These are phyloP conservation scores for Tetramorium bicarinatum DNA, from an alignment of 2,888 invertebrate species.

Conservation along the genomic window DNA sequence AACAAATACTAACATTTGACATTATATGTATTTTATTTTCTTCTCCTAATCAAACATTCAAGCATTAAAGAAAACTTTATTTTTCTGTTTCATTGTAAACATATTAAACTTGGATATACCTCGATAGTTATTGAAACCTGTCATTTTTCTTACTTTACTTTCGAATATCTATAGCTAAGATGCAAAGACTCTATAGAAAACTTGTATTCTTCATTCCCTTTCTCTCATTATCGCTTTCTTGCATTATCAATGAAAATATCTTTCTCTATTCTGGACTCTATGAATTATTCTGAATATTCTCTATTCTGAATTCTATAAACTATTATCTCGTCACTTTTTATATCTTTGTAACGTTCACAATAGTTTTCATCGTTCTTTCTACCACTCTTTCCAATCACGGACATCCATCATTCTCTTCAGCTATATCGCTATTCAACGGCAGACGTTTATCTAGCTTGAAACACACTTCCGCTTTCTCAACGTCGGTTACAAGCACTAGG, in stretches of 20 bases:
- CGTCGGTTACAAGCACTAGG: not conserved
- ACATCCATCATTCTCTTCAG: conserved; percentile 7
- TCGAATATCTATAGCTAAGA: conserved; percentile 19
- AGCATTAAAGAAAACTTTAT: not conserved
- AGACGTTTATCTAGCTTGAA: conserved; percentile 20
- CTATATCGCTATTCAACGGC: conserved; percentile 39
- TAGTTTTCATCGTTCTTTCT: conserved; percentile 4
- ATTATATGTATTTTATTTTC: not conserved
- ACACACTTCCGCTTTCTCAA: conserved; percentile 43
- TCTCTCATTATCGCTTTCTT: conserved; percentile 42
- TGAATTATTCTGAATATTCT: no score
- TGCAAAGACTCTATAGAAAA: conserved; percentile 1
- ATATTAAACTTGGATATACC: not conserved
- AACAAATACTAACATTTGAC: not conserved
- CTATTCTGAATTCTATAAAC: conserved; percentile 37
- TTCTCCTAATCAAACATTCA: not conserved
- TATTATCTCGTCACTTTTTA: conserved; percentile 69
- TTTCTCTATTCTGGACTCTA: conserved; percentile 20
- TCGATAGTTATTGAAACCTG: not conserved
- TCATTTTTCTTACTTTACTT: not conserved
- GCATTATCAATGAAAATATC: conserved; percentile 52
- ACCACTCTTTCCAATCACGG: not conserved
- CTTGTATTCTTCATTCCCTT: conserved; percentile 18
- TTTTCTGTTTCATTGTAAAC: not conserved
- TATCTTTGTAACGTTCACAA: conserved; percentile 57